These are phyloP conservation scores for Scatophagus argus DNA, from an alignment of 2,113 vertebrate species.

Conservation along the genomic window DNA sequence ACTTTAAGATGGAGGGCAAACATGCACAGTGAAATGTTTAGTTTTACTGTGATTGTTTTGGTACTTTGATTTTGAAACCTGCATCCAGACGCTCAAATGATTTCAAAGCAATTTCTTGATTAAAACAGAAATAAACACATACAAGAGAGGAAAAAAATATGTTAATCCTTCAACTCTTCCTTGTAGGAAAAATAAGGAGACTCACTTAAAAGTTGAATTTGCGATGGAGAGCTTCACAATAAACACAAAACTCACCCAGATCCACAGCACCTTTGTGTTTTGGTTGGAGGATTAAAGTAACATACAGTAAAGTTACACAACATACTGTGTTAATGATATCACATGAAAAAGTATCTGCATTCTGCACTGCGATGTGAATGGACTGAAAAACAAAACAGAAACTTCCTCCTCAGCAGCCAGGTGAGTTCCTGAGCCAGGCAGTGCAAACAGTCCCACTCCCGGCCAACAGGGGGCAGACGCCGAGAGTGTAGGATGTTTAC, in stretches of 20 bases:
- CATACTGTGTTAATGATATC: background rate
- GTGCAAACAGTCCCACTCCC: conserved; percentile 99
- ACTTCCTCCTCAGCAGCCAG: background rate
- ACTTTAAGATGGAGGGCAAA: too few relatives aligned
- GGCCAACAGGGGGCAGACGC: conserved; percentile 91
- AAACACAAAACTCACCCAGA: too few relatives aligned
- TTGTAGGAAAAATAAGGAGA: too few relatives aligned
- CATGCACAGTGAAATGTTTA: too few relatives aligned
- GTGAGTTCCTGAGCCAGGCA: conserved; percentile 87
- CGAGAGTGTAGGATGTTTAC: conserved; percentile 99
- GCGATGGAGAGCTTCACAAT: background rate
- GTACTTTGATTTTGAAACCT: too few relatives aligned
- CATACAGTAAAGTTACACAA: background rate
- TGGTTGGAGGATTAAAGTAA: too few relatives aligned
- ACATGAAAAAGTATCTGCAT: background rate
- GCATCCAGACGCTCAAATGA: too few relatives aligned
- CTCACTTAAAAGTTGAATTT: background rate
- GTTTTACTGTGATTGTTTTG: too few relatives aligned
- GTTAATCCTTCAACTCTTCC: too few relatives aligned
- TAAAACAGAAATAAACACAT: too few relatives aligned
- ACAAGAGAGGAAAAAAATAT: too few relatives aligned
- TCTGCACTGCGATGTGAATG: background rate
- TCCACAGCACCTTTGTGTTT: background rate
- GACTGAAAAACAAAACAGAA: background rate
- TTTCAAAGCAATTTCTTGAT: too few relatives aligned